Evolutionary conservation across 2,888 invertebrate species (phyloP), one percentile per base, ranked within the genome.

Genomic region (Neelides folsomi): DNA sequence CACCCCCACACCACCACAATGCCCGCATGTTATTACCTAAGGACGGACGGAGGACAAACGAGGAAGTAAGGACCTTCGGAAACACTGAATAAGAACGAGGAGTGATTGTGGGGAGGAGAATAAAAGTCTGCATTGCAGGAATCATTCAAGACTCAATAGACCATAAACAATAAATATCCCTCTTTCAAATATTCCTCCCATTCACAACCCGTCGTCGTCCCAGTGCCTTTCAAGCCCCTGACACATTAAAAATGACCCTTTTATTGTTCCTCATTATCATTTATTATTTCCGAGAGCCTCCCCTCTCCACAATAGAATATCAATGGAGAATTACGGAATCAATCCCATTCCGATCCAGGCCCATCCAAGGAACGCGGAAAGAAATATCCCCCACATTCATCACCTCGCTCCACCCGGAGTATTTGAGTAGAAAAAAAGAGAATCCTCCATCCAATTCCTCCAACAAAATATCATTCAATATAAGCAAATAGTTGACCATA

Each of bases 151-250:
- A 54, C 45, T 57, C 59, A 60, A 60, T 60, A 60, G 57, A 57
- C 57, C 57, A 60, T 60, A 60, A 57, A 57, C 59, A 60, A 60
- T 60, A 60, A 60, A 60, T 60, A 56, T 54, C 53, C 48, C 41
- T 52, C 51, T 53, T 27, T 47, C 39, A 49, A 15, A 39, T 39
- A n/a, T 15, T 13, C 15, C 4, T n/a, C 39, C 39, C n/a, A 13
- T 39, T n/a, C 13, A 39, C 15, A 15, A 15, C 3, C 15, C 5
- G 39, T 7, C 27, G 27, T 27, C 27, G 27, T 39, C 12, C 42
- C 42, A 16, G 15, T 16, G 15, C 42, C 42, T 13, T 19, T 42
- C 19, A 42, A 42, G 39, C 13, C 19, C 15, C 36, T 42, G 45
- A 48, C 49, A 52, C 44, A 44, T 52, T 52, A 36, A 43, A 49